phyloP scores from a whole-genome alignment of 2,113 vertebrate genomes.

The Talpa occidentalis region DNA sequence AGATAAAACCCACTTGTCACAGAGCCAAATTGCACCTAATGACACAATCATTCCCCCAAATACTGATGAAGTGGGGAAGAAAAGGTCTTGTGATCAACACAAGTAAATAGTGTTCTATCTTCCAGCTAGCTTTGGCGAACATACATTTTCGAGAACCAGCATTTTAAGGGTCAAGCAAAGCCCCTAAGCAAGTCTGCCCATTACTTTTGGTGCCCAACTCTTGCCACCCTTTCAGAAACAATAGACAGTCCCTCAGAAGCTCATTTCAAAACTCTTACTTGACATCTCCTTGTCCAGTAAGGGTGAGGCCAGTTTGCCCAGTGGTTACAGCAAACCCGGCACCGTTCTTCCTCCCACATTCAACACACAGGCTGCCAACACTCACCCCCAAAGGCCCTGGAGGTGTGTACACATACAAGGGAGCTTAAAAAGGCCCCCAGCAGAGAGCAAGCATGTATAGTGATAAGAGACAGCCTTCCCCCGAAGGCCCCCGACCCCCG shows the following conservation, averaged over 20 bases:
- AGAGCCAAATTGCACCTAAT: background rate
- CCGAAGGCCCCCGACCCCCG: too few relatives aligned
- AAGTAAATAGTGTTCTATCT: background rate
- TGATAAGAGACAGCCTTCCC: background rate
- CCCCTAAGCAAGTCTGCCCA: background rate
- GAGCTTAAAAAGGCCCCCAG: background rate
- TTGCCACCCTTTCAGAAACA: constrained; percentile 41
- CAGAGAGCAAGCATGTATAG: background rate
- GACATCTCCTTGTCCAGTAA: background rate
- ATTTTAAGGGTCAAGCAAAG: background rate
- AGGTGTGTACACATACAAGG: constrained; percentile 45
- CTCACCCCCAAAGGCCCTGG: background rate
- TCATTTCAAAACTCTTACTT: background rate
- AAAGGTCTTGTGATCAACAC: background rate
- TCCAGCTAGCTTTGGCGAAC: background rate
- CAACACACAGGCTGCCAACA: background rate
- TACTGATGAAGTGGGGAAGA: background rate
- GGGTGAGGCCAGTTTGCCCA: background rate
- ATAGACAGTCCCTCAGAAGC: background rate
- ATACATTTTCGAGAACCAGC: background rate
- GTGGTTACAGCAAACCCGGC: background rate
- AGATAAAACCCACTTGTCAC: background rate
- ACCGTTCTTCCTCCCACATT: background rate
- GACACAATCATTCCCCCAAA: background rate
- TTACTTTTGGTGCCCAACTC: background rate